Conservation (phyloP, 2,888 invertebrate species). For the Drosophila colorata region DNA sequence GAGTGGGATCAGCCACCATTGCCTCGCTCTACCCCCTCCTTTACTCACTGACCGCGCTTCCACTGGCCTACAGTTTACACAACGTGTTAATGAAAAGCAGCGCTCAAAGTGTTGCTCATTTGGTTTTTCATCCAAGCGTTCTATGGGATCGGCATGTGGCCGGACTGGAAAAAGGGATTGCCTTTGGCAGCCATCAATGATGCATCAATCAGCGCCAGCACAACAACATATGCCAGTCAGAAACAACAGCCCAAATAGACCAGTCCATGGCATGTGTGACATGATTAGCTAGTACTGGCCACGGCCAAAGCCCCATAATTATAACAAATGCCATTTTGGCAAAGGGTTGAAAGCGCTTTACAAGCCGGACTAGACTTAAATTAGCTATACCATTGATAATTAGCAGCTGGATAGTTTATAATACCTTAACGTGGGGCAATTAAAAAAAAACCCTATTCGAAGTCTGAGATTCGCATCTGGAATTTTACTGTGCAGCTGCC, state of each 20-base stretch:
- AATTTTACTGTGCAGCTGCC: too few species aligned
- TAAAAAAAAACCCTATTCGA: too few species aligned
- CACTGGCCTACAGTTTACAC: slow-evolving; percentile 35
- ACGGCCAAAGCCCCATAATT: slow-evolving; percentile 1
- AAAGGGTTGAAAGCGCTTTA: neutral
- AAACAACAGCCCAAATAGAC: slow-evolving; percentile 9
- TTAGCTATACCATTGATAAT: neutral
- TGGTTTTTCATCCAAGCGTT: slow-evolving; percentile 45
- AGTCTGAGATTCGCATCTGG: too few species aligned
- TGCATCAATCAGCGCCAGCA: slow-evolving; percentile 58
- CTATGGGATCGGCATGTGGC: slow-evolving; percentile 25
- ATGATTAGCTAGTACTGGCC: slow-evolving; percentile 39
- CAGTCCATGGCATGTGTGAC: slow-evolving; percentile 26
- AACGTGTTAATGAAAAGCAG: slow-evolving; percentile 68
- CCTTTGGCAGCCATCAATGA: slow-evolving; percentile 60
- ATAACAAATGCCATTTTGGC: neutral
- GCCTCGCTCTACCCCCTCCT: neutral
- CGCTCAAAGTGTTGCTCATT: slow-evolving; percentile 70
- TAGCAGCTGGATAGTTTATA: too few species aligned
- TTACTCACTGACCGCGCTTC: slow-evolving; percentile 28
- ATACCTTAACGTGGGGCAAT: too few species aligned
- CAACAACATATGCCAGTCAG: slow-evolving; percentile 44
- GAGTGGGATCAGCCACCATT: slow-evolving; percentile 9
- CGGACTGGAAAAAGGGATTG: slow-evolving; percentile 19
- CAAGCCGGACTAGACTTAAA: too few species aligned